These are phyloP conservation scores for Synanceia verrucosa DNA, from an alignment of 2,797 vertebrate species.

Conservation along the genomic window DNA sequence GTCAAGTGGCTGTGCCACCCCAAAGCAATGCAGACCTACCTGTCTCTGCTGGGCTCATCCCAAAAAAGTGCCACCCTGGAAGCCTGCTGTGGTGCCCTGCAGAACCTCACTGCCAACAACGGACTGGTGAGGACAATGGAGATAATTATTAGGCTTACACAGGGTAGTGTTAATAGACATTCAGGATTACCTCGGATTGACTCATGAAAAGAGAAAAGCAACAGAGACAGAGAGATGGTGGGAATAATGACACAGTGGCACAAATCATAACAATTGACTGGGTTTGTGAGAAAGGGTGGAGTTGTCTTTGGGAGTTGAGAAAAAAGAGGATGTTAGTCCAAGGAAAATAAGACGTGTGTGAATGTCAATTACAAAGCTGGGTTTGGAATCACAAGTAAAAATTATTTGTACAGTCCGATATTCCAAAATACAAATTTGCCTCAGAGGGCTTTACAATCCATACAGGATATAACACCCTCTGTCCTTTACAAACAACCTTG, in stretches of 20 bases:
- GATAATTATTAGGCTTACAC: background rate
- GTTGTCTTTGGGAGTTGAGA: background rate
- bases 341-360: background rate
- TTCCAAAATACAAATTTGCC: no score
- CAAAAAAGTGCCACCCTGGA: conserved; percentile 87
- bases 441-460: no score
- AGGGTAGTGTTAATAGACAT: background rate
- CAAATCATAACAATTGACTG: background rate
- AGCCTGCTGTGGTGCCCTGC: conserved; percentile 91
- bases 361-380: background rate
- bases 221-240: background rate
- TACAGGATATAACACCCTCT: no score
- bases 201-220: background rate
- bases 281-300: conserved; percentile 6
- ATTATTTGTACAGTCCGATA: no score
- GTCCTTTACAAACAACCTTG: no score
- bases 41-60: conserved; percentile 86
- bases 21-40: conserved; percentile 86
- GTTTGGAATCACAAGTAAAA: no score
- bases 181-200: background rate
- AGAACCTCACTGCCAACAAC: conserved; percentile 91
- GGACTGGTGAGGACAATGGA: conserved; percentile 77
- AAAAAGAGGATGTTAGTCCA: background rate
- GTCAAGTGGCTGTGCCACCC: conserved; percentile 86
- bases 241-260: background rate